phyloP scores from a whole-genome alignment of 1,140 invertebrate genomes.

The Meteorus sp. region DNA sequence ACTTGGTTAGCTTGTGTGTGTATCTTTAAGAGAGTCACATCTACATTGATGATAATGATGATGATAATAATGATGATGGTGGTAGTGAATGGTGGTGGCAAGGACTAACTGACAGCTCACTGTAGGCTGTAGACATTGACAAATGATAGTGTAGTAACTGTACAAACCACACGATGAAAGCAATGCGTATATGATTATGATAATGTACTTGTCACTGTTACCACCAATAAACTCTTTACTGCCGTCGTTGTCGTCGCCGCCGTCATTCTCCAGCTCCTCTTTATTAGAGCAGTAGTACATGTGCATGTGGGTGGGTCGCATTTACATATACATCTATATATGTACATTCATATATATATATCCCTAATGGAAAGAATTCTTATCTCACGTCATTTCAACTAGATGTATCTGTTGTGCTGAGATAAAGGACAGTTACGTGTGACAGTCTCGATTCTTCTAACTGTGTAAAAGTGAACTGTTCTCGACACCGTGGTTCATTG shows the following conservation, averaged over 20 bases:
- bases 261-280: slow-evolving; percentile 1
- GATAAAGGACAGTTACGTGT: too few species aligned
- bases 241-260: neutral
- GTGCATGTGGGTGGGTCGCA: slow-evolving; percentile 9
- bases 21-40: neutral
- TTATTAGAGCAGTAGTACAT: neutral
- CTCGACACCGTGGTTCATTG: too few species aligned
- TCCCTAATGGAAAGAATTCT: neutral
- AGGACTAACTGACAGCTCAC: too few species aligned
- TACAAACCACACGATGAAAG: neutral
- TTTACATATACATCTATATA: neutral
- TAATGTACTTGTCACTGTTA: neutral
- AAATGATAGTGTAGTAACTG: too few species aligned
- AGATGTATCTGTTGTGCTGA: too few species aligned
- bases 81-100: neutral
- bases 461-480: too few species aligned
- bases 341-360: neutral
- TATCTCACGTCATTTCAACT: neutral
- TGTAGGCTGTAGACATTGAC: too few species aligned
- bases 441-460: too few species aligned
- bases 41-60: neutral
- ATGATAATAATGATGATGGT: too few species aligned
- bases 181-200: neutral
- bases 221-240: neutral
- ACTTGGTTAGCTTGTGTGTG: neutral